Evolutionary conservation across 2,113 vertebrate species (phyloP).

Genomic region (Cisticola juncidis): DNA sequence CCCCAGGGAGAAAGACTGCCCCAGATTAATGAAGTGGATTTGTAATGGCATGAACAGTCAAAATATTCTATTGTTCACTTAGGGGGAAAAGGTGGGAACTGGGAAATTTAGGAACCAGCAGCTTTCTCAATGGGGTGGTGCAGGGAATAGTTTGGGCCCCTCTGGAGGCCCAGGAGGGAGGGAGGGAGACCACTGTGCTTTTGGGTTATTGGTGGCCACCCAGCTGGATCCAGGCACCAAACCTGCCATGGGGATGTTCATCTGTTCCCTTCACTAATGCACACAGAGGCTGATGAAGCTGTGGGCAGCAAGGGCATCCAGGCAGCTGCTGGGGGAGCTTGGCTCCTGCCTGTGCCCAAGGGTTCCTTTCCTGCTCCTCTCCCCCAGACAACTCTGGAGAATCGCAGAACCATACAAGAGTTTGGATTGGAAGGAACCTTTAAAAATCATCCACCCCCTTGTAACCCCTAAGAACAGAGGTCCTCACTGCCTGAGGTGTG

Average conservation of each 20-base stretch:
- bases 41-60: background rate
- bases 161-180: background rate
- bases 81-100: background rate
- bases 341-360: background rate
- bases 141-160: background rate
- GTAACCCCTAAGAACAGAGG: background rate
- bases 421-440: background rate
- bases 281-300: background rate
- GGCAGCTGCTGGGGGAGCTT: background rate
- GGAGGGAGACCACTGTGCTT: background rate
- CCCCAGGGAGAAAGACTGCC: rapidly evolving
- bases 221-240: background rate
- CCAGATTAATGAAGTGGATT: background rate
- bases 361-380: background rate
- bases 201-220: background rate
- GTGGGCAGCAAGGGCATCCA: rapidly evolving
- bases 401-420: background rate
- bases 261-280: background rate
- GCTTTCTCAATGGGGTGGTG: background rate
- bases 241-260: rapidly evolving
- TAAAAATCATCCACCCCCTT: background rate
- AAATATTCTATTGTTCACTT: background rate
- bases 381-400: background rate
- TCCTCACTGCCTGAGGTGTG: background rate
- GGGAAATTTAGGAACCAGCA: background rate